Conservation (phyloP, 2,113 vertebrate genomes). For the Gnathonemus longibarbis region DNA sequence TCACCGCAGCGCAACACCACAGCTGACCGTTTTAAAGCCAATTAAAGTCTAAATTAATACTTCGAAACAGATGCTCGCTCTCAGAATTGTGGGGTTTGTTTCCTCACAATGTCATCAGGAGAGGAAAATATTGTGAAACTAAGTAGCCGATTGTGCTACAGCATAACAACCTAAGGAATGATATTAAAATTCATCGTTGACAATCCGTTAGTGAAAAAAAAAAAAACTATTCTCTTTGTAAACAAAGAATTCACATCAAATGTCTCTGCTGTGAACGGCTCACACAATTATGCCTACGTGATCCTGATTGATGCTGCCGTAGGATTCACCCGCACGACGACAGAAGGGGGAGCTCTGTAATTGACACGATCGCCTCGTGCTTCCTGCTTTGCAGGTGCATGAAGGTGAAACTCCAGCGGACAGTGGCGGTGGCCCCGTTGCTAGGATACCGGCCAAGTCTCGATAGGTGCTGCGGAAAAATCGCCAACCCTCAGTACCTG, state of each 20-base stretch:
- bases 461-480: constrained; percentile 33
- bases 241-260: background rate
- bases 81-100: background rate
- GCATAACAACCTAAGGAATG: background rate
- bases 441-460: constrained; percentile 42
- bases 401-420: constrained; percentile 39
- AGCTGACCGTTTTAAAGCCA: constrained; percentile 5
- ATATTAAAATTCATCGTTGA: background rate
- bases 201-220: background rate
- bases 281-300: background rate
- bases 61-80: background rate
- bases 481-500: constrained; percentile 35
- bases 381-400: background rate
- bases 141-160: background rate
- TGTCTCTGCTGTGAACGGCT: background rate
- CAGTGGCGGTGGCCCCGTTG: constrained; percentile 34
- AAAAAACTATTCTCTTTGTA: background rate
- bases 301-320: background rate
- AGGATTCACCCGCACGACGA: background rate
- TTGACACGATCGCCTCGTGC: constrained; percentile 21
- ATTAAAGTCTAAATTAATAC: constrained; percentile 4
- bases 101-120: background rate
- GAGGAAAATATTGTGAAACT: background rate
- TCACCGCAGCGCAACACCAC: background rate
- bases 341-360: constrained; percentile 16